phyloP scores from a whole-genome alignment of 37 sponge, comb jelly and placozoan species.

The Hormiphora californensis region DNA sequence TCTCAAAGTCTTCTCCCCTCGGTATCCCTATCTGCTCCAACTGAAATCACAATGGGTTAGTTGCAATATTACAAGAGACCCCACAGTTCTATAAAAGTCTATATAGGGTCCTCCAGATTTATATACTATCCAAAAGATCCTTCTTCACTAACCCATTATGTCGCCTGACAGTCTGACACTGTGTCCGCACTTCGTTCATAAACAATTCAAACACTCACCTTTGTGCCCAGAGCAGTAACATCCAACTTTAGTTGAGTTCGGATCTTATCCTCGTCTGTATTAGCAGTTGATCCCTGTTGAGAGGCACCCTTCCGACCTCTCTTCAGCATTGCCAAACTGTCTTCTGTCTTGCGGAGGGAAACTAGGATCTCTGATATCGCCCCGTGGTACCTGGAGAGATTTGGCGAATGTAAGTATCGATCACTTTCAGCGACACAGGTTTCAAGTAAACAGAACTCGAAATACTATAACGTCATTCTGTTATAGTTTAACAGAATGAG shows the following conservation, averaged over 20 bases:
- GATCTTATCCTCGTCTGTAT: constrained; percentile 92
- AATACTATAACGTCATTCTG: too few relatives aligned
- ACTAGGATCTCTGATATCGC: constrained; percentile 72
- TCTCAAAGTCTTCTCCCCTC: neutral
- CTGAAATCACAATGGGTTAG: neutral
- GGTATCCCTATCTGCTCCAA: constrained; percentile 1
- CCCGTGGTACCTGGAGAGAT: constrained; percentile 62
- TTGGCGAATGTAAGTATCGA: too few relatives aligned
- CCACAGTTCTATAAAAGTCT: too few relatives aligned
- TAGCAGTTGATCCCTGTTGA: neutral
- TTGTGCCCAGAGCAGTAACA: constrained; percentile 59
- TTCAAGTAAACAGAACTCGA: too few relatives aligned
- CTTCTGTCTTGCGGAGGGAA: constrained; percentile 87
- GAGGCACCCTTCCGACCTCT: constrained; percentile 1
- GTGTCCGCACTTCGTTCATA: too few relatives aligned
- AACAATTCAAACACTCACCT: constrained; percentile 59
- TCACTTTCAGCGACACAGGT: too few relatives aligned
- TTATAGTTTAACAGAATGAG: too few relatives aligned
- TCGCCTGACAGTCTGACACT: too few relatives aligned
- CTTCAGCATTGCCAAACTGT: constrained; percentile 78
- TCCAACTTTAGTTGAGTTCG: constrained; percentile 82
- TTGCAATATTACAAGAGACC: neutral
- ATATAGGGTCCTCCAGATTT: too few relatives aligned
- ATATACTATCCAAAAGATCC: too few relatives aligned
- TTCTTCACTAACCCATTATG: too few relatives aligned